Percentiles rank a stretch among this genome's conserved stretches.
Evolutionary conservation across 2,113 vertebrate genomes (phyloP).

Genomic region (Vulpes vulpes): DNA sequence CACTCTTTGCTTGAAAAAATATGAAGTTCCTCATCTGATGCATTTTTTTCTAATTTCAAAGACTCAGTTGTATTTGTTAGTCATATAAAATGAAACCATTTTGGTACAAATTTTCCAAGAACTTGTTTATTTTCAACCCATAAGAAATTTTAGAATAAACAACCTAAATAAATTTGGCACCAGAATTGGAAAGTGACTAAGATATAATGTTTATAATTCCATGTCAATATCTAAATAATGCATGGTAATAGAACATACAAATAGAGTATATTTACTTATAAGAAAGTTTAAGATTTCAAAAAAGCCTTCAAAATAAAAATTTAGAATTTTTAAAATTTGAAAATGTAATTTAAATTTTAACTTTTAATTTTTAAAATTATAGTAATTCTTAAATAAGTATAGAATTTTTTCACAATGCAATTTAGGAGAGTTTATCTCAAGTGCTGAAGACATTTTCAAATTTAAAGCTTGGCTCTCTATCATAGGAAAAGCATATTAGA

Average conservation of each 20-base stretch:
- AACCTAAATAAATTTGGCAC: neutral
- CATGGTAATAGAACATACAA: neutral
- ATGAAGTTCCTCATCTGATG: neutral
- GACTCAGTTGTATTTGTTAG: neutral
- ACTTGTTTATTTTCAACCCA: neutral
- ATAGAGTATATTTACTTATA: neutral
- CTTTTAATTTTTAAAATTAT: neutral
- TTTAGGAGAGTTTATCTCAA: neutral
- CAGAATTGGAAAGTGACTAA: neutral
- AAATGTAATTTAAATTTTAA: neutral
- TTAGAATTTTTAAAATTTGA: neutral
- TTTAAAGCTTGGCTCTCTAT: neutral
- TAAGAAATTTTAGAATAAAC: conserved; percentile 22
- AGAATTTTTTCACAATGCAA: neutral
- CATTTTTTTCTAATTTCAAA: neutral
- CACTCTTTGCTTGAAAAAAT: neutral
- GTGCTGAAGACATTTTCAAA: neutral
- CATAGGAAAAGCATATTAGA: neutral
- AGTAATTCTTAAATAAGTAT: neutral
- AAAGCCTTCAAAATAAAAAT: neutral
- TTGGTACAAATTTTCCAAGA: neutral
- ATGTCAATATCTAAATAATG: neutral
- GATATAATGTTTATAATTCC: neutral
- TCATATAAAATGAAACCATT: neutral
- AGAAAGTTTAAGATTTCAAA: neutral